phyloP scores from a whole-genome alignment of 2,888 invertebrate species.

The Microchrysa polita region DNA sequence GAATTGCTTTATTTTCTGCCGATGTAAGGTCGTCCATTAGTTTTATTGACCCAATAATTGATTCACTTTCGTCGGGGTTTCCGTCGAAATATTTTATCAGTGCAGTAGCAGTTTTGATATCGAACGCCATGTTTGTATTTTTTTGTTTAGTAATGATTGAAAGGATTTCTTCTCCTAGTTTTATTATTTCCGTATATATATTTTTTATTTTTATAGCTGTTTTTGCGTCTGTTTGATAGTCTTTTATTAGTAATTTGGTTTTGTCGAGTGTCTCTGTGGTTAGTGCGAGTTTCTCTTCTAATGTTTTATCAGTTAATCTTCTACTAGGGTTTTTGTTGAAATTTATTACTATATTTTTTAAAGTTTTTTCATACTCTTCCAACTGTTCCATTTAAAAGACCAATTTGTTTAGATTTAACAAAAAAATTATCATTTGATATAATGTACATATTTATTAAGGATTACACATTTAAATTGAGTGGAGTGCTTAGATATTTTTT shows the following conservation, averaged over 20 bases:
- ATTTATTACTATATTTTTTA: background rate
- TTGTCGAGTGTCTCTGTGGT: background rate
- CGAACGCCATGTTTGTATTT: slow-evolving; percentile 19
- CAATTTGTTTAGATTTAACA: no score
- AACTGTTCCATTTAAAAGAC: no score
- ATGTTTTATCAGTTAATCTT: background rate
- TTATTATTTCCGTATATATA: background rate
- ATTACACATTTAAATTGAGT: no score
- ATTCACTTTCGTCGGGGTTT: slow-evolving; percentile 17
- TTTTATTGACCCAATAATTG: slow-evolving; percentile 27
- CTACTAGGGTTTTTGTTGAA: background rate
- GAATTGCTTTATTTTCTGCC: background rate
- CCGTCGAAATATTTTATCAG: slow-evolving; percentile 11
- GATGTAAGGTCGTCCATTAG: slow-evolving; percentile 24
- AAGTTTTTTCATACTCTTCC: background rate
- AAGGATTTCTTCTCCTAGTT: background rate
- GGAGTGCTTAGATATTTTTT: no score
- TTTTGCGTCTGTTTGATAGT: background rate
- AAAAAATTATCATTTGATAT: no score
- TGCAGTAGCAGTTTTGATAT: slow-evolving; percentile 30
- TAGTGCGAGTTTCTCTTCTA: background rate
- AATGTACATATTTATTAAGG: no score
- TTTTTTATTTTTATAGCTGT: background rate
- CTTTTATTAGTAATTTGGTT: background rate
- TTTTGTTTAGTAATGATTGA: background rate